Evolutionary conservation across 2,888 invertebrate genomes (phyloP).

Genomic region (Polyommatus icarus): DNA sequence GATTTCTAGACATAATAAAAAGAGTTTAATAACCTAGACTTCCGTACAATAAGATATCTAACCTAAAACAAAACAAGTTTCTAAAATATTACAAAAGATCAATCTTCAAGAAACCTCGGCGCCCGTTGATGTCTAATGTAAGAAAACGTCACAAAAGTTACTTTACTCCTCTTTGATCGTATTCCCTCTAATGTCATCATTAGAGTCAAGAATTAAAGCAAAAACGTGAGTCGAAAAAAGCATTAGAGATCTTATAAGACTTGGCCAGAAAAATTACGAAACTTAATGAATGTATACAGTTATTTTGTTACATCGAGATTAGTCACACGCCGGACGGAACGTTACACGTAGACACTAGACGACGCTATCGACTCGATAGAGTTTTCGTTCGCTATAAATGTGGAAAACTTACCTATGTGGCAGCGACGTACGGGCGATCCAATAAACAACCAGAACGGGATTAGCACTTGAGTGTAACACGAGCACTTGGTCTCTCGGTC

Average conservation of each 20-base stretch:
- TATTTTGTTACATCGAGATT: constrained; percentile 38
- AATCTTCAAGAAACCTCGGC: constrained; percentile 8
- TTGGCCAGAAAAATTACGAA: neutral
- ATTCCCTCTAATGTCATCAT: neutral
- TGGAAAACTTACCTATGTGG: constrained; percentile 59
- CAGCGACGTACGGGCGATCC: constrained; percentile 64
- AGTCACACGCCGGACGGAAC: constrained; percentile 40
- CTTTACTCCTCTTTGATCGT: neutral
- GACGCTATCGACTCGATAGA: constrained; percentile 9
- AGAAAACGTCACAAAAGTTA: neutral
- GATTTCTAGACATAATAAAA: neutral
- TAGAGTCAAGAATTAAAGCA: neutral
- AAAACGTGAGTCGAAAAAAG: neutral
- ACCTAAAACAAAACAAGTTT: neutral
- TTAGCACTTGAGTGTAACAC: constrained; percentile 76
- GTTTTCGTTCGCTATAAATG: constrained; percentile 32
- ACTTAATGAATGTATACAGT: constrained; percentile 27
- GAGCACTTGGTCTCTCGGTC: constrained; percentile 71
- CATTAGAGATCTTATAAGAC: constrained; percentile 20
- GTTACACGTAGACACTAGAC: constrained; percentile 34
- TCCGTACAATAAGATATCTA: neutral
- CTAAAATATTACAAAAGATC: neutral
- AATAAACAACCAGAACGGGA: constrained; percentile 72
- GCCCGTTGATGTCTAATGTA: constrained; percentile 29
- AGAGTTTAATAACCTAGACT: constrained; percentile 1